A percentile compares a stretch with the other conserved stretches of the same genome.
phyloP scores from a whole-genome alignment of 2,113 vertebrate species.

The Ammospiza caudacuta region DNA sequence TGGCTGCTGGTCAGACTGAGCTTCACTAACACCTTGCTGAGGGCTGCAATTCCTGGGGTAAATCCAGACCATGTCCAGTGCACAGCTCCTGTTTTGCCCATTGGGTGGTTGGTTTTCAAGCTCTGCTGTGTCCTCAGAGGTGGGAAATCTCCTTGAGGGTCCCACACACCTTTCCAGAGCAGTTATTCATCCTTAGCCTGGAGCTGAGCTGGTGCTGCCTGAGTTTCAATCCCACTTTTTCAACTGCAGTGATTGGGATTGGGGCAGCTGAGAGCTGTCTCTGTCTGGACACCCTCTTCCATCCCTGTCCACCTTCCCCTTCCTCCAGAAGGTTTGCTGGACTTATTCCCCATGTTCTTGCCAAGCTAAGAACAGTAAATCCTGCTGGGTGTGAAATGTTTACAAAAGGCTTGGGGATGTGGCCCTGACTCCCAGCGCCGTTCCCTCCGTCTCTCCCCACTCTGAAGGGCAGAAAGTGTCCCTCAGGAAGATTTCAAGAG shows the following conservation, averaged over 20 bases:
- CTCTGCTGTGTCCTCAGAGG: accelerated
- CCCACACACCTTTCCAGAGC: background rate
- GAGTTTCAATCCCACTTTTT: background rate
- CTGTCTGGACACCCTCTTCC: background rate
- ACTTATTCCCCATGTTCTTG: accelerated
- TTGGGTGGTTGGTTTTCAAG: background rate
- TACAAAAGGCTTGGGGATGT: background rate
- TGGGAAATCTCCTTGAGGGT: background rate
- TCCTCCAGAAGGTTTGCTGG: background rate
- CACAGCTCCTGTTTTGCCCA: background rate
- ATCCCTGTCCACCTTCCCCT: background rate
- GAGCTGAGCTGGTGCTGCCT: background rate
- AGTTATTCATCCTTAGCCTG: accelerated
- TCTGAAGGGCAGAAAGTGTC: accelerated
- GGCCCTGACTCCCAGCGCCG: background rate
- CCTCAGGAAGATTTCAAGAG: background rate
- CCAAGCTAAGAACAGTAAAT: background rate
- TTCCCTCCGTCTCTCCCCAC: background rate
- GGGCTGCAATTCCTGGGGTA: background rate
- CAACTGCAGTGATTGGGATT: background rate
- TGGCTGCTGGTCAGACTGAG: background rate
- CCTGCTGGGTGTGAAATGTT: background rate
- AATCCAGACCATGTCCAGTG: background rate
- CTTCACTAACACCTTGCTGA: background rate
- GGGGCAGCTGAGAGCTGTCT: background rate